A percentile compares a stretch with the other conserved stretches of the same genome.
Conservation (phyloP, 1,140 invertebrate species). For the Drosophila fuyamai region DNA sequence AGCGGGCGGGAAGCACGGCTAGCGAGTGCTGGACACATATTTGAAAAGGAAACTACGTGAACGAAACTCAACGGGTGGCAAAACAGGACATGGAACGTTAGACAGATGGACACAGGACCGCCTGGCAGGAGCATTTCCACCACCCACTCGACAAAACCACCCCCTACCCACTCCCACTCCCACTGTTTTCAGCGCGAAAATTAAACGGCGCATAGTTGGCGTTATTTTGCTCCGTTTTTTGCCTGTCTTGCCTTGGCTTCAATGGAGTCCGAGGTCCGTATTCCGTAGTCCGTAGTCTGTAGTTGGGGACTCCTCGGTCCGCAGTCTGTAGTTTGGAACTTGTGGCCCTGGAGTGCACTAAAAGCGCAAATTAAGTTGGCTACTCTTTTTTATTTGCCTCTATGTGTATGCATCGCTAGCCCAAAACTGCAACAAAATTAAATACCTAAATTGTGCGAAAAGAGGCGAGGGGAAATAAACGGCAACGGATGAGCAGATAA, state of each 20-base stretch:
- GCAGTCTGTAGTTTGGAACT: slow-evolving; percentile 48
- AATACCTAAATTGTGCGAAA: slow-evolving; percentile 69
- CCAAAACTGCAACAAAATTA: slow-evolving; percentile 74
- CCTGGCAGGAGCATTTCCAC: slow-evolving; percentile 2
- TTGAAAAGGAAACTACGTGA: slow-evolving; percentile 82
- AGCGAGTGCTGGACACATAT: slow-evolving; percentile 79
- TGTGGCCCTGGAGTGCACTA: slow-evolving; percentile 75
- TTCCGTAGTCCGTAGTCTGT: slow-evolving; percentile 10
- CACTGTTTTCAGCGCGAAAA: slow-evolving; percentile 60
- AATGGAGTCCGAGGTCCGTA: slow-evolving; percentile 33
- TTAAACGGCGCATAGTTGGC: slow-evolving; percentile 74
- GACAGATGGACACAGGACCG: slow-evolving; percentile 42
- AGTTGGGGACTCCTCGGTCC: slow-evolving; percentile 1
- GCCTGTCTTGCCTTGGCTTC: slow-evolving; percentile 39
- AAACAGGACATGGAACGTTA: slow-evolving; percentile 61
- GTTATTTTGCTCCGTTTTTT: slow-evolving; percentile 38
- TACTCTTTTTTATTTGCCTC: slow-evolving; percentile 49
- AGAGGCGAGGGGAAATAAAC: slow-evolving; percentile 39
- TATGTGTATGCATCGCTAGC: slow-evolving; percentile 39
- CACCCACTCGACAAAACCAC: slow-evolving; percentile 22
- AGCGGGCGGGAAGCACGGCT: slow-evolving; percentile 18
- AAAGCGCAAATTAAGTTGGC: slow-evolving; percentile 81
- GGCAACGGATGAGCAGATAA: slow-evolving; percentile 10
- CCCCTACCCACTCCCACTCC: not conserved
- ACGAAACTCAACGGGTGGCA: slow-evolving; percentile 60